Evolutionary conservation across 2,888 invertebrate genomes (phyloP).

Genomic region (Nemapogon koenigi): DNA sequence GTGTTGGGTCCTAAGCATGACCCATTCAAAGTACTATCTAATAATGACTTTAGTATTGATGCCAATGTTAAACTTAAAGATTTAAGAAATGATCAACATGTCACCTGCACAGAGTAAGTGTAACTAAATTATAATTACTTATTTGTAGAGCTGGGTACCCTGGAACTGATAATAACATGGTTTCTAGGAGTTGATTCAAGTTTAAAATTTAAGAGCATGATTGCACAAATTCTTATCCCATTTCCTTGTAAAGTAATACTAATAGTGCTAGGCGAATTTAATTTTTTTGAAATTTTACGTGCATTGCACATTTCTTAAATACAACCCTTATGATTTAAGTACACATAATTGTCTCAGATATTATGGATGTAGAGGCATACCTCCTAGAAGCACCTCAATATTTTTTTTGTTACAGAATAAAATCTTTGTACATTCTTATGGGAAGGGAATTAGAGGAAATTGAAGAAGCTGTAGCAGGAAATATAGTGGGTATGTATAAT

Average conservation of each 20-base stretch:
- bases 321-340: too few species aligned
- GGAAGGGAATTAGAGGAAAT: constrained; percentile 87
- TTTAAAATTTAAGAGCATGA: too few species aligned
- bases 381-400: too few species aligned
- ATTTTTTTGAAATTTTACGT: too few species aligned
- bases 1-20: constrained; percentile 90
- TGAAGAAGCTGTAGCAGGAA: constrained; percentile 85
- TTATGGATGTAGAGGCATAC: too few species aligned
- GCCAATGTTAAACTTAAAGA: constrained; percentile 63
- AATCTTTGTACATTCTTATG: constrained; percentile 88
- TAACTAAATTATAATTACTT: constrained; percentile 7
- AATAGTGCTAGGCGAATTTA: too few species aligned
- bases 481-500: constrained; percentile 73
- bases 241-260: too few species aligned
- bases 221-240: too few species aligned
- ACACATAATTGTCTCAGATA: too few species aligned
- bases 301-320: too few species aligned
- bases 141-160: constrained; percentile 1
- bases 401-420: constrained; percentile 54
- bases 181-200: too few species aligned
- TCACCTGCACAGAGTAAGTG: constrained; percentile 65
- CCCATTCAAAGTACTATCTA: constrained; percentile 66
- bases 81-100: constrained; percentile 67
- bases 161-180: too few species aligned
- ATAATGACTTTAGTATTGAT: constrained; percentile 45